phyloP scores from a whole-genome alignment of 2,797 vertebrate species.

The Synaphobranchus kaupii region DNA sequence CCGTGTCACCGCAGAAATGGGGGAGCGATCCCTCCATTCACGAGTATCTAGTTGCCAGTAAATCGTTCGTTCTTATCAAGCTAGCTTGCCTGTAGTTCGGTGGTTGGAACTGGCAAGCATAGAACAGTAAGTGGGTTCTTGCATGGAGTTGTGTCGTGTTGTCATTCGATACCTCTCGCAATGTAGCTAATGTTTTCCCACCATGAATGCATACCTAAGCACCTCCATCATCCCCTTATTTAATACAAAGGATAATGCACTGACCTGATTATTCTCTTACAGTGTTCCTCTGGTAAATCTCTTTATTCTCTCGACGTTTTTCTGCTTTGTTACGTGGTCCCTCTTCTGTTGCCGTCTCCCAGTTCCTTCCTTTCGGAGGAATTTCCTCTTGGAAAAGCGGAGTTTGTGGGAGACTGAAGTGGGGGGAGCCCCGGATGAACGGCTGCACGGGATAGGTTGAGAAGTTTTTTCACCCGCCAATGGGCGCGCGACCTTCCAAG shows the following conservation, averaged over 20 bases:
- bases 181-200: background rate
- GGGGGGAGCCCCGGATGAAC: background rate
- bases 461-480: conserved; percentile 10
- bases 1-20: background rate
- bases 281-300: background rate
- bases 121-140: background rate
- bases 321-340: background rate
- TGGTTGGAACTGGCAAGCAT: background rate
- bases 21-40: background rate
- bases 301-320: background rate
- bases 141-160: conserved; percentile 4
- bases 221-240: background rate
- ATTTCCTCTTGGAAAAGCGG: conserved; percentile 32
- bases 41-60: background rate
- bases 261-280: background rate
- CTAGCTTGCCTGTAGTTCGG: background rate
- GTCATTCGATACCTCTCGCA: conserved; percentile 17
- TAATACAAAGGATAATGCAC: background rate
- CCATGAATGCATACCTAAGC: background rate
- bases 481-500: background rate
- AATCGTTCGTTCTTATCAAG: background rate
- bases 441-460: background rate
- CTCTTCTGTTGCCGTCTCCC: background rate
- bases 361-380: conserved; percentile 23
- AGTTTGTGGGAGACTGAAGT: conserved; percentile 6